phyloP scores from a whole-genome alignment of 2,888 invertebrate genomes.

The Brassicogethes aeneus region DNA sequence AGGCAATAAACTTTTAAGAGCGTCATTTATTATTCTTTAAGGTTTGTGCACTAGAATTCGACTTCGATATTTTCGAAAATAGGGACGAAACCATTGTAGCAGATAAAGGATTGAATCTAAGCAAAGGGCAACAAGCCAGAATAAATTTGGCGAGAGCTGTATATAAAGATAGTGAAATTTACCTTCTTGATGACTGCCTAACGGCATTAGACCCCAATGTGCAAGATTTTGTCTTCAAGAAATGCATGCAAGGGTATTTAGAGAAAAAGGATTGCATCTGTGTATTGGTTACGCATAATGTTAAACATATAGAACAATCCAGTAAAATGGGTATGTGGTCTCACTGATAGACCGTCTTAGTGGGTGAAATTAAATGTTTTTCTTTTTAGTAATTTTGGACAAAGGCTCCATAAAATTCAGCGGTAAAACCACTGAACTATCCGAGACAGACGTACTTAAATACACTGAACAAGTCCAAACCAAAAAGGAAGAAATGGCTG shows the following conservation, averaged over 20 bases:
- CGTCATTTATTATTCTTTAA: background rate
- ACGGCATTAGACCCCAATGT: slow-evolving; percentile 72
- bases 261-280: slow-evolving; percentile 42
- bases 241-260: slow-evolving; percentile 38
- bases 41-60: slow-evolving; percentile 55
- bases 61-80: slow-evolving; percentile 42
- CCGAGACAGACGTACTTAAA: slow-evolving; percentile 15
- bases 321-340: slow-evolving; percentile 33
- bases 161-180: slow-evolving; percentile 68
- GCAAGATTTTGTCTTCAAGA: slow-evolving; percentile 59
- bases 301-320: slow-evolving; percentile 22
- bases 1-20: background rate
- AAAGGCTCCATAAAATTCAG: slow-evolving; percentile 18
- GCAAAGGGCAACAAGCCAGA: slow-evolving; percentile 76
- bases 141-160: slow-evolving; percentile 69
- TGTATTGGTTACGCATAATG: slow-evolving; percentile 41
- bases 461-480: slow-evolving; percentile 11
- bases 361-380: background rate
- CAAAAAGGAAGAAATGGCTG: slow-evolving; percentile 6
- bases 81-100: slow-evolving; percentile 74
- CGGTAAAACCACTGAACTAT: slow-evolving; percentile 15
- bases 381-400: slow-evolving; percentile 35
- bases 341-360: background rate
- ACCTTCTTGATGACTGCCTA: slow-evolving; percentile 69
- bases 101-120: slow-evolving; percentile 69